These are phyloP conservation scores for Sebastes minor DNA, from an alignment of 2,797 vertebrate genomes.

Conservation along the genomic window DNA sequence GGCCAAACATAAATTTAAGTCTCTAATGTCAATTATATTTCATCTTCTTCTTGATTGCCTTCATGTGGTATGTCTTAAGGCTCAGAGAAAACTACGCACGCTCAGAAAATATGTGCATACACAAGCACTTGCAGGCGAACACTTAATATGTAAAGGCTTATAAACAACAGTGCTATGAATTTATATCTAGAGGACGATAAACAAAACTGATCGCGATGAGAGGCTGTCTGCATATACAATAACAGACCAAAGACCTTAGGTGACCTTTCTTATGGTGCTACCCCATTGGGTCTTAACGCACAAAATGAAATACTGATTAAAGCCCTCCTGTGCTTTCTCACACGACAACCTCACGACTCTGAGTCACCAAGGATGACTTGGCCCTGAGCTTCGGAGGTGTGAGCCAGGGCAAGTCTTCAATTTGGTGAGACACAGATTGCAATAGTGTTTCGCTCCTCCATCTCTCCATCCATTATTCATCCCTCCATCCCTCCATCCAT, in stretches of 20 bases:
- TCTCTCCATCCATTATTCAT: constrained; percentile 83
- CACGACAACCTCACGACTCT: constrained; percentile 38
- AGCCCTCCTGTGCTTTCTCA: constrained; percentile 46
- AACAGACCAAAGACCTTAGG: constrained; percentile 31
- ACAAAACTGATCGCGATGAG: constrained; percentile 1
- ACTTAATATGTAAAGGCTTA: not conserved
- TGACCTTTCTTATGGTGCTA: constrained; percentile 36
- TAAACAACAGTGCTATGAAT: not conserved
- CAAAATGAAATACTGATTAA: constrained; percentile 61
- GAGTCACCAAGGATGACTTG: constrained; percentile 58
- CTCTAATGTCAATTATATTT: constrained; percentile 12
- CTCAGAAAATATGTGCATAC: not conserved
- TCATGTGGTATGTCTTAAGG: not conserved
- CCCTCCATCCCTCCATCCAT: constrained; percentile 62
- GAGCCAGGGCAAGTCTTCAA: constrained; percentile 72
- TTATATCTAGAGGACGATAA: not conserved
- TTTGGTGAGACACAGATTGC: constrained; percentile 77
- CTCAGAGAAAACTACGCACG: not conserved
- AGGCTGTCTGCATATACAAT: constrained; percentile 20
- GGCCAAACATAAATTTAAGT: constrained; percentile 8
- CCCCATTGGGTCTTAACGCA: constrained; percentile 26
- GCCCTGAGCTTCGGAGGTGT: constrained; percentile 68
- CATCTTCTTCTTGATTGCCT: constrained; percentile 1
- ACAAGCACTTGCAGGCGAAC: not conserved
- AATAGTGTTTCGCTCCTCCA: constrained; percentile 70